Evolutionary conservation across 2,113 vertebrate genomes (phyloP).

Genomic region (Callionymus lyra): DNA sequence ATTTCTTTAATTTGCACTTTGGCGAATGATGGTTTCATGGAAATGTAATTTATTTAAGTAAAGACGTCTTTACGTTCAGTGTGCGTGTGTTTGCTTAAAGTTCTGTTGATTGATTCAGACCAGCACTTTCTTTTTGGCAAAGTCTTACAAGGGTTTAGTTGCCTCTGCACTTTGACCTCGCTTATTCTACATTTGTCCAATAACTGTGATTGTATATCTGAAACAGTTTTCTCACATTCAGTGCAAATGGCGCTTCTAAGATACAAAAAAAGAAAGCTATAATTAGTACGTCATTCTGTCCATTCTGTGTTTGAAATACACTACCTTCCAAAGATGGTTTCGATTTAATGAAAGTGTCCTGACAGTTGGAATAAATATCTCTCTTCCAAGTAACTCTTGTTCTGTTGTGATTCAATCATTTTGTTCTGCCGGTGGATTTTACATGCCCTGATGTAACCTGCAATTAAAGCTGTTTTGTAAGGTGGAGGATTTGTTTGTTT

Average conservation of each 20-base stretch:
- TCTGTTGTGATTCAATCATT: slow-evolving; percentile 53
- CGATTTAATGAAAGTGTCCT: too few species aligned
- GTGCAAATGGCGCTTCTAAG: slow-evolving; percentile 21
- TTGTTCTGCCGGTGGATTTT: slow-evolving; percentile 47
- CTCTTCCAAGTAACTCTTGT: slow-evolving; percentile 12
- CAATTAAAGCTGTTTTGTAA: slow-evolving; percentile 60
- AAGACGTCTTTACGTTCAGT: slow-evolving; percentile 1
- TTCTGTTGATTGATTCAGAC: slow-evolving; percentile 9
- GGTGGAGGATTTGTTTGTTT: too few species aligned
- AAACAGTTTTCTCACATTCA: slow-evolving; percentile 20
- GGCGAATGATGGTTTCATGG: slow-evolving; percentile 4
- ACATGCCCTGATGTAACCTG: slow-evolving; percentile 56
- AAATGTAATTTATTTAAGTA: slow-evolving; percentile 11
- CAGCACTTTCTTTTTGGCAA: slow-evolving; percentile 43
- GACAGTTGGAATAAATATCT: too few species aligned
- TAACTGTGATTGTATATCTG: slow-evolving; percentile 51
- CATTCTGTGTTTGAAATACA: too few species aligned
- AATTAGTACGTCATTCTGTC: not conserved
- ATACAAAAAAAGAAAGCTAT: slow-evolving; percentile 14
- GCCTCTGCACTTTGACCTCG: slow-evolving; percentile 35
- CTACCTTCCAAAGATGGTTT: too few species aligned
- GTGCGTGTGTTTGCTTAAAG: slow-evolving; percentile 8
- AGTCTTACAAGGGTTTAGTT: slow-evolving; percentile 39
- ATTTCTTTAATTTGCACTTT: slow-evolving; percentile 48
- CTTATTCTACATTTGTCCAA: slow-evolving; percentile 22